Percentiles rank a stretch among this genome's conserved stretches.
Conservation (phyloP, 35 echinoderm and acorn worm genomes). For the Stichopus chloronotus region DNA sequence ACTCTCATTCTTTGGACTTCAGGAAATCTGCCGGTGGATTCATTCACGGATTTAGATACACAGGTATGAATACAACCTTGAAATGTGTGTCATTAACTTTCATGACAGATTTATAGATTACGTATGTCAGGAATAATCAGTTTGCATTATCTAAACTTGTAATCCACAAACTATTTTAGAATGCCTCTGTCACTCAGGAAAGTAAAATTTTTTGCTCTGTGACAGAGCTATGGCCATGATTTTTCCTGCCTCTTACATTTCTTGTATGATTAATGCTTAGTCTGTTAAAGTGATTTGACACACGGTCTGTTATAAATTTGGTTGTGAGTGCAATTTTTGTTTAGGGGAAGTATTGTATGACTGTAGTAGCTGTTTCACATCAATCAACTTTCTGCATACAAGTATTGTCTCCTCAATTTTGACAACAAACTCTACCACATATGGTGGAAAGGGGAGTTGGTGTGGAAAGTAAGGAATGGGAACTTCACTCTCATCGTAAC, state of each 20-base stretch:
- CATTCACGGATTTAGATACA: constrained; percentile 96
- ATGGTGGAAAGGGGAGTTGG: too few relatives aligned
- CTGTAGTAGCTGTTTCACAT: too few relatives aligned
- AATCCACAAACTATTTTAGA: neutral
- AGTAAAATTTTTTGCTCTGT: neutral
- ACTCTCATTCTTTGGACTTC: constrained; percentile 86
- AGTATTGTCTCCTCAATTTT: too few relatives aligned
- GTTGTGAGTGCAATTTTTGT: too few relatives aligned
- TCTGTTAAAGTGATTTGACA: too few relatives aligned
- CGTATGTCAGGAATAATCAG: neutral
- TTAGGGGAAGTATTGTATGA: too few relatives aligned
- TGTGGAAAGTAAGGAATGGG: too few relatives aligned
- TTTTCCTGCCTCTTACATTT: neutral
- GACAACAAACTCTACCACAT: too few relatives aligned
- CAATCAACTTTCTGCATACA: too few relatives aligned
- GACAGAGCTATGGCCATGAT: neutral
- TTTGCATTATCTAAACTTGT: neutral
- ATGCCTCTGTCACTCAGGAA: neutral
- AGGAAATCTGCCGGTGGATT: constrained; percentile 94
- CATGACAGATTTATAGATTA: constrained; percentile 3
- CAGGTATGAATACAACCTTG: constrained; percentile 57
- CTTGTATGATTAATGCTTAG: too few relatives aligned
- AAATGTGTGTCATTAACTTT: neutral
- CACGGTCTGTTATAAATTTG: too few relatives aligned
- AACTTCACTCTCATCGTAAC: too few relatives aligned